These are phyloP conservation scores for Xestia ashworthii DNA, from an alignment of 2,888 invertebrate genomes.

Conservation along the genomic window DNA sequence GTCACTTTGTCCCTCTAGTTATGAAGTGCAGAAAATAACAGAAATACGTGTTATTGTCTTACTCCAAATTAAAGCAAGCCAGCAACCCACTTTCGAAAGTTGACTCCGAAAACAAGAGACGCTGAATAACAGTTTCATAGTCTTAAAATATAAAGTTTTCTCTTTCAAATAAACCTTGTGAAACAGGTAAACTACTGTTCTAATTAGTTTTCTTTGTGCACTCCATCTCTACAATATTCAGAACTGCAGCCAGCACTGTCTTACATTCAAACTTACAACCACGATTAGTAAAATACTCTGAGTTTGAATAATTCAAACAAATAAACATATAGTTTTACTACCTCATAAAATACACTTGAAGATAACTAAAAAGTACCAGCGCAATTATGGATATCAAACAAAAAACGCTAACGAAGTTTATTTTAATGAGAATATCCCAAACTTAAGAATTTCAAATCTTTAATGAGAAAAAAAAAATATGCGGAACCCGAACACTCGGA, in stretches of 20 bases:
- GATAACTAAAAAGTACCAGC: slow-evolving; percentile 25
- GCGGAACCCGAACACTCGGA: slow-evolving; percentile 64
- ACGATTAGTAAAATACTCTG: slow-evolving; percentile 30
- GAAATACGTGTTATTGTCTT: neutral
- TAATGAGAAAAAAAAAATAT: slow-evolving; percentile 77
- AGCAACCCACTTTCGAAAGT: slow-evolving; percentile 33
- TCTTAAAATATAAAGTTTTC: slow-evolving; percentile 60
- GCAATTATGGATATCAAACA: slow-evolving; percentile 44
- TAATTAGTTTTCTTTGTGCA: slow-evolving; percentile 62
- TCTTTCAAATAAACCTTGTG: slow-evolving; percentile 49
- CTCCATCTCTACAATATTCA: slow-evolving; percentile 48
- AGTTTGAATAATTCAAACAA: slow-evolving; percentile 42
- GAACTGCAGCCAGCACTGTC: slow-evolving; percentile 23
- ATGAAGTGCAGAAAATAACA: neutral
- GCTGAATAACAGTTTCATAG: slow-evolving; percentile 38
- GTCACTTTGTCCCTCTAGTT: neutral
- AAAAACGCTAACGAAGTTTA: slow-evolving; percentile 51
- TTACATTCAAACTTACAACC: slow-evolving; percentile 49
- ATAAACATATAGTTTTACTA: slow-evolving; percentile 43
- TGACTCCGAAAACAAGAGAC: slow-evolving; percentile 44
- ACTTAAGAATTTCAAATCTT: slow-evolving; percentile 74
- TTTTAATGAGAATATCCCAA: slow-evolving; percentile 71
- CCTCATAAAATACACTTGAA: slow-evolving; percentile 37
- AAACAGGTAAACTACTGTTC: slow-evolving; percentile 62
- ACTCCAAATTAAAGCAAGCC: slow-evolving; percentile 3